These are phyloP conservation scores for Eulemur macaco DNA, from an alignment of 2,113 vertebrate species.

Conservation along the genomic window DNA sequence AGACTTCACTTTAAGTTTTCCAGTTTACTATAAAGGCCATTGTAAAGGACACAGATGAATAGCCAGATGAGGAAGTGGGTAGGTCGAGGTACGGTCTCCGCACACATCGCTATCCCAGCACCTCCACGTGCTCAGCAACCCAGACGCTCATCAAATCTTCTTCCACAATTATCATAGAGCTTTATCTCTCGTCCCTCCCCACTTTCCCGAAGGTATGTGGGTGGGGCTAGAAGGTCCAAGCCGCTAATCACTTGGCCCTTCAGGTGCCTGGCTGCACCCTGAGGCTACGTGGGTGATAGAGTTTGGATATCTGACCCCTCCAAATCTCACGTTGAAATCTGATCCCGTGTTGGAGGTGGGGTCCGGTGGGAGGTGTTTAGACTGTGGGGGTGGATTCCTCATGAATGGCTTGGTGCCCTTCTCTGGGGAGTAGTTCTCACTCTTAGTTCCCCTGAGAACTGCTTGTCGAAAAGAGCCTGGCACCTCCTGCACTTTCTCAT, in stretches of 20 bases:
- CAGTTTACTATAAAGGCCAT: background rate
- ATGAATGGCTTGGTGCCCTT: too few species aligned
- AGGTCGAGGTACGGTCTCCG: background rate
- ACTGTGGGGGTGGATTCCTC: too few species aligned
- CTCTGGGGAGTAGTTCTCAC: too few species aligned
- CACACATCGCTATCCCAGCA: background rate
- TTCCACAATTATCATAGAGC: background rate
- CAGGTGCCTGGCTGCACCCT: background rate
- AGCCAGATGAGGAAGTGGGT: background rate
- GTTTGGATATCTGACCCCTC: too few species aligned
- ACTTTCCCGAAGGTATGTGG: background rate
- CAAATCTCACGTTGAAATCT: too few species aligned
- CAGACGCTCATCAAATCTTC: background rate
- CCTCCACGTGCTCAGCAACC: background rate
- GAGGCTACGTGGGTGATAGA: background rate
- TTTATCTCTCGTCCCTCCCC: background rate
- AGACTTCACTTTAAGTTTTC: background rate
- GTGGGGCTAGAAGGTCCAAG: background rate
- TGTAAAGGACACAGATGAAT: background rate
- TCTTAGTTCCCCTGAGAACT: too few species aligned
- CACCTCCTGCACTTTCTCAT: too few species aligned
- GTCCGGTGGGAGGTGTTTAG: too few species aligned
- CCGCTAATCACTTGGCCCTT: background rate
- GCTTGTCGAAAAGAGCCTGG: too few species aligned
- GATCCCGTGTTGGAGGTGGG: too few species aligned